A percentile compares a stretch with the other conserved stretches of the same genome.
Evolutionary conservation across 1,140 invertebrate species (phyloP).

Genomic region (Sarcophaga peregrina): DNA sequence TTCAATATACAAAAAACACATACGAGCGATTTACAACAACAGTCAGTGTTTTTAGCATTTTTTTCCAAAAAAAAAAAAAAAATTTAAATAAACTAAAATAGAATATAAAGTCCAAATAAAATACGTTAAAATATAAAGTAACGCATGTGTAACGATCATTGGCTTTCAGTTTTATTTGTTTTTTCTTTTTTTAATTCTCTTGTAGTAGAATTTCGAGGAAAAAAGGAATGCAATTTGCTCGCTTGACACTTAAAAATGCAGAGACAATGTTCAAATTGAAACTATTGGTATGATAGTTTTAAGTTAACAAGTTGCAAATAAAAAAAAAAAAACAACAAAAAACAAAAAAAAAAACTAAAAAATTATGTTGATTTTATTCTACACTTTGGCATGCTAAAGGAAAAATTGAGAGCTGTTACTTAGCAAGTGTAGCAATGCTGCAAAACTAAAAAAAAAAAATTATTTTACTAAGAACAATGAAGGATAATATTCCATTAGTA

Average conservation of each 20-base stretch:
- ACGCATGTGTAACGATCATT: constrained; percentile 36
- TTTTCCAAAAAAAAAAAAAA: background rate
- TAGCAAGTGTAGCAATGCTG: too few species aligned
- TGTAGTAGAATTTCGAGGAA: constrained; percentile 41
- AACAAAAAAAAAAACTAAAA: too few species aligned
- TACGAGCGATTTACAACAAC: background rate
- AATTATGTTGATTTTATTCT: too few species aligned
- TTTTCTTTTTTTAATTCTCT: too few species aligned
- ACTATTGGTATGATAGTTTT: constrained; percentile 30
- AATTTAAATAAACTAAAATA: constrained; percentile 1
- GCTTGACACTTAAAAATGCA: constrained; percentile 66
- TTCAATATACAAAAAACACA: constrained; percentile 55
- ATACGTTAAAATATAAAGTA: background rate
- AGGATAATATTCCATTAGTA: too few species aligned
- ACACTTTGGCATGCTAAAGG: too few species aligned
- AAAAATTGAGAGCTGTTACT: too few species aligned
- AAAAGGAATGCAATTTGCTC: constrained; percentile 66
- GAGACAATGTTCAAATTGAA: constrained; percentile 53
- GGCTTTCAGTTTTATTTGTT: background rate
- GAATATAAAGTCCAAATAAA: background rate
- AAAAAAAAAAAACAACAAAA: background rate
- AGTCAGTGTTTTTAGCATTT: background rate
- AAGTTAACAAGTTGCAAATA: constrained; percentile 32
- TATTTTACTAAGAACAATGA: too few species aligned
- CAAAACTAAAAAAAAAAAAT: too few species aligned